Conservation (phyloP, 2,797 vertebrate species). For the Microctenopoma lineatum region DNA sequence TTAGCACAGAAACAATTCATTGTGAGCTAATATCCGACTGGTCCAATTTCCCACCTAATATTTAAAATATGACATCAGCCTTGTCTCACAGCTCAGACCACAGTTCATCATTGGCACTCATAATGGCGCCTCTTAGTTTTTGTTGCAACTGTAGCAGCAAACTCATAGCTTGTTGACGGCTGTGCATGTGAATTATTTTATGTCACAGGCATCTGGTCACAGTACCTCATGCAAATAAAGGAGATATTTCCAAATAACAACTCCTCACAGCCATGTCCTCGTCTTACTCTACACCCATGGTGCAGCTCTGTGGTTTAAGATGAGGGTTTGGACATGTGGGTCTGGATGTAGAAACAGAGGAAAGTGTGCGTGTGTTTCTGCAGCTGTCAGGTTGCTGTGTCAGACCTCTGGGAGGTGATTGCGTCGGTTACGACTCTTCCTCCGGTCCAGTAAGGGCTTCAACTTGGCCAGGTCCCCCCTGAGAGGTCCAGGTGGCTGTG, state of each 20-base stretch:
- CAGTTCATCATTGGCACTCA: constrained; percentile 16
- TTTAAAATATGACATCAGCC: constrained; percentile 21
- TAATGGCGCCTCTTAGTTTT: constrained; percentile 18
- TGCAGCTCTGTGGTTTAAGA: constrained; percentile 51
- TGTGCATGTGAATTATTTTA: constrained; percentile 35
- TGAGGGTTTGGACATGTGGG: constrained; percentile 33
- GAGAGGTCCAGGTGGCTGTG: constrained; percentile 70
- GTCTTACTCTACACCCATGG: constrained; percentile 27
- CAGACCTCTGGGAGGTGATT: constrained; percentile 90
- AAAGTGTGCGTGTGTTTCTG: constrained; percentile 29
- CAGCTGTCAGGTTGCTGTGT: constrained; percentile 23
- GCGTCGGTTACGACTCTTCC: constrained; percentile 95
- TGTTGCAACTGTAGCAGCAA: constrained; percentile 13
- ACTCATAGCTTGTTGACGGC: constrained; percentile 26
- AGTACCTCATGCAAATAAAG: constrained; percentile 67
- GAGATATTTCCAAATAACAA: constrained; percentile 33
- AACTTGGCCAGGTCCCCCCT: constrained; percentile 94
- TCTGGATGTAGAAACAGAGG: constrained; percentile 13
- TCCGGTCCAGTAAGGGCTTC: constrained; percentile 92
- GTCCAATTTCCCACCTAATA: constrained; percentile 13
- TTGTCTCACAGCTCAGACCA: constrained; percentile 2
- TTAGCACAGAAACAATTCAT: constrained; percentile 7
- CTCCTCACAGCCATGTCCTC: constrained; percentile 34
- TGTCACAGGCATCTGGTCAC: constrained; percentile 72
- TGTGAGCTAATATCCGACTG: background rate